A percentile compares a stretch with the other conserved stretches of the same genome.
These are phyloP conservation scores for Ceratitis capitata DNA, from an alignment of 1,140 invertebrate species.

Conservation along the genomic window DNA sequence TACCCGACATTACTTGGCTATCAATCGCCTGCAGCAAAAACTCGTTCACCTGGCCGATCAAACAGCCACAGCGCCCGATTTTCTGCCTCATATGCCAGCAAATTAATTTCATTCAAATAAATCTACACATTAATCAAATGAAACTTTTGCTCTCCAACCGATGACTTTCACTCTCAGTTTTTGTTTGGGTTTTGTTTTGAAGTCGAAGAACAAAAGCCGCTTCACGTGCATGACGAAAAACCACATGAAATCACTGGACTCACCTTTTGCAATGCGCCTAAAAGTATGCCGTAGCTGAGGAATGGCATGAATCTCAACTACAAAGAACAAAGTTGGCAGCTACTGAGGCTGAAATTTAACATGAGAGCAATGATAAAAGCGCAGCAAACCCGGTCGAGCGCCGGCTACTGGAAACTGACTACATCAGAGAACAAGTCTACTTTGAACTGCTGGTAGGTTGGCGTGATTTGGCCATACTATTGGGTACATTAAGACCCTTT, in stretches of 20 bases:
- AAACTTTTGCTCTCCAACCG: background rate
- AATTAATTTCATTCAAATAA: conserved; percentile 38
- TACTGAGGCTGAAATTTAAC: background rate
- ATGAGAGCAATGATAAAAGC: background rate
- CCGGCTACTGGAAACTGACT: too few relatives aligned
- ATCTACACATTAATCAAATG: conserved; percentile 30
- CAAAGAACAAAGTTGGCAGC: background rate
- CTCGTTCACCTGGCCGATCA: background rate
- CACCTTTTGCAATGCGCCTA: background rate
- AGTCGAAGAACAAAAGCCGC: conserved; percentile 2
- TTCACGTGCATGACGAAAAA: background rate
- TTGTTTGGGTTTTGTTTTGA: background rate
- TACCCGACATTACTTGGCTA: background rate
- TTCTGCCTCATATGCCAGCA: conserved; percentile 32
- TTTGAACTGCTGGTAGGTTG: background rate
- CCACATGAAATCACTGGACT: background rate
- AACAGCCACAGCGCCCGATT: background rate
- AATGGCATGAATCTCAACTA: background rate
- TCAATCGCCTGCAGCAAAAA: background rate
- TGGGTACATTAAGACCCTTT: background rate
- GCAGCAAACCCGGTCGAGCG: background rate
- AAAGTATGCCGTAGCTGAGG: background rate
- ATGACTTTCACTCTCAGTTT: background rate
- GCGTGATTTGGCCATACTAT: background rate
- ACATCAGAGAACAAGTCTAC: too few relatives aligned